phyloP scores from a whole-genome alignment of 2,113 vertebrate species.

The Bungarus multicinctus region DNA sequence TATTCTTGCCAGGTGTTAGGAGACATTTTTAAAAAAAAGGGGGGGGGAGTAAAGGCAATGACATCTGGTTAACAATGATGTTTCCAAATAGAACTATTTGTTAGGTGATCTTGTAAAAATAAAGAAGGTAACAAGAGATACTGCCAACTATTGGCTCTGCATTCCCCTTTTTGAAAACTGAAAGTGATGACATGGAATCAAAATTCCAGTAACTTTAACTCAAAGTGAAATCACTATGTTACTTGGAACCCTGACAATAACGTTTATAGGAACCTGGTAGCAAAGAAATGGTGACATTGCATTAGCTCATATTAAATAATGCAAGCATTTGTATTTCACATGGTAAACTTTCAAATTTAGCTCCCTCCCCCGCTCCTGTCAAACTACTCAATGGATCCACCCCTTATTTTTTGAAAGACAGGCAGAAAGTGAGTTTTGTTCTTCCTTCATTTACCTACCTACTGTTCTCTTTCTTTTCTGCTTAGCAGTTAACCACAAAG shows the following conservation, averaged over 20 bases:
- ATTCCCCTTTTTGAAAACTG: conserved; percentile 56
- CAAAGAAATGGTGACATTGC: conserved; percentile 52
- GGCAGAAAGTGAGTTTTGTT: conserved; percentile 75
- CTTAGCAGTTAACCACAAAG: conserved; percentile 65
- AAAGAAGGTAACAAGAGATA: conserved; percentile 40
- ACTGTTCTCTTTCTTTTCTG: conserved; percentile 13
- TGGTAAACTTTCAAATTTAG: conserved; percentile 73
- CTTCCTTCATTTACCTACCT: conserved; percentile 52
- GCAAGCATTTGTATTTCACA: conserved; percentile 73
- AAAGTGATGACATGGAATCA: conserved; percentile 52
- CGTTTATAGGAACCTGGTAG: conserved; percentile 46
- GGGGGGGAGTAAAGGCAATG: conserved; percentile 41
- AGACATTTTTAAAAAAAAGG: conserved; percentile 42
- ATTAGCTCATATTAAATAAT: conserved; percentile 65
- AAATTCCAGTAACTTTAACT: conserved; percentile 36
- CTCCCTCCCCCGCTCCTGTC: conserved; percentile 56
- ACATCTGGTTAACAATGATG: conserved; percentile 66
- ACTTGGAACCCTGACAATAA: too few relatives aligned
- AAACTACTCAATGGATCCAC: conserved; percentile 65
- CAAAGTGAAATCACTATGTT: too few relatives aligned
- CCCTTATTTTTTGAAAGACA: conserved; percentile 68
- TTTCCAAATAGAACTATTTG: conserved; percentile 61
- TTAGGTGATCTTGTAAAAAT: conserved; percentile 25
- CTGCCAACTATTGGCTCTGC: conserved; percentile 17
- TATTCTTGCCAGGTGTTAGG: conserved; percentile 69